Base-by-base conservation (phyloP, 2,797 vertebrate species). In the Threskiornis aethiopicus region DNA sequence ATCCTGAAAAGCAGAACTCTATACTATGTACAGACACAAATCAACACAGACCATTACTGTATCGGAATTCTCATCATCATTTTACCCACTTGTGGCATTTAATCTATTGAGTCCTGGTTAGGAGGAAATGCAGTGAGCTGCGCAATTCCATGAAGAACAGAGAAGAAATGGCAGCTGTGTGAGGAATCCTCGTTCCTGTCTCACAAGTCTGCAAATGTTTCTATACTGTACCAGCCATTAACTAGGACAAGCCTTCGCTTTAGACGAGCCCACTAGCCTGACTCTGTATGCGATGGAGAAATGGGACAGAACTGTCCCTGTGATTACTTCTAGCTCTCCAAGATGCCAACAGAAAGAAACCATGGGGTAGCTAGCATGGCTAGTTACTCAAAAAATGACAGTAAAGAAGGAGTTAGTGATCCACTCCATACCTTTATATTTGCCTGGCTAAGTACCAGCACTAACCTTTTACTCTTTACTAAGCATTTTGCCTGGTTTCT, bases 1-100 rank as follows among this genome's bases (percentile, higher is more conserved):
- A 59, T 65, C 26, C 16, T 24, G 59, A 83, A 93, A 91, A 95
- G 13, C 12, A 92, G 41, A 84, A 47, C 47, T 62, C 24, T 22
- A 3, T 62, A 28, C 10, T 59, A 11, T 0, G 1, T 20, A 35
- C 8, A 55, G 39, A 35, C 12, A 83, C 0, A 1, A 84, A 82
- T 16, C 35, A 71, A 73, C 37, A 55, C 9, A 62, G 75, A 80
- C 6, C 21, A 33, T 33, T 31, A 17, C 29, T 24, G 26, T 19
- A 39, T 25, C 46, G 69, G 42, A 76, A 85, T 46, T 66, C 4
- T 58, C 25, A 31, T 19, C 13, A 21, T 54, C 7, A 28, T 62
- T 87, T 87, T 54, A 72, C 4, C 16, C 9, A 58, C 15, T 80
- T 24, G 9, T 29, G 9, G 12, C 16, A 31, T 37, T 89, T 49